Conservation (phyloP, 2,797 vertebrate genomes). For the Platyrinchus mystaceus region DNA sequence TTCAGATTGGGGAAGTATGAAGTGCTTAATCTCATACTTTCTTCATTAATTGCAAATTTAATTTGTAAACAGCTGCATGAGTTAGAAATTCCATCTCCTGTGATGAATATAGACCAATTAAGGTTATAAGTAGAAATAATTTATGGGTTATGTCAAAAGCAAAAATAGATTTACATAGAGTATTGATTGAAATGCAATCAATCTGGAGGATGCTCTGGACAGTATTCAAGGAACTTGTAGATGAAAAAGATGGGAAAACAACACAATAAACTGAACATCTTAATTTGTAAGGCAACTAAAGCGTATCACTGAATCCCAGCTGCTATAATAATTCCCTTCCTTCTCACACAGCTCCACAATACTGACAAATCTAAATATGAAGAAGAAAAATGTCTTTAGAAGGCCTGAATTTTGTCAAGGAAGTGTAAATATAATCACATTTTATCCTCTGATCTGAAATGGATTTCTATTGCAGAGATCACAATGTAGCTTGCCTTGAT, state of each 20-base stretch:
- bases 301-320: conserved; percentile 37
- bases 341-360: conserved; percentile 26
- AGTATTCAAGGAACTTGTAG: background rate
- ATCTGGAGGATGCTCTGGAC: conserved; percentile 6
- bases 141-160: conserved; percentile 46
- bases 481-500: conserved; percentile 71
- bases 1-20: background rate
- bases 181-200: conserved; percentile 44
- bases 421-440: conserved; percentile 81
- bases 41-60: conserved; percentile 28
- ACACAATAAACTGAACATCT: conserved; percentile 17
- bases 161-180: conserved; percentile 63
- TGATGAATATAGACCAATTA: conserved; percentile 61
- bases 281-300: conserved; percentile 63
- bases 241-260: conserved; percentile 31
- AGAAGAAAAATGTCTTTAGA: conserved; percentile 73
- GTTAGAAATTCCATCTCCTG: conserved; percentile 22
- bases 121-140: conserved; percentile 53
- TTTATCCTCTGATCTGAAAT: conserved; percentile 78
- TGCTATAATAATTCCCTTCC: conserved; percentile 53
- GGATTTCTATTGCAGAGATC: conserved; percentile 74
- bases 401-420: conserved; percentile 75
- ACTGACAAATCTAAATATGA: conserved; percentile 79
- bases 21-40: conserved; percentile 31
- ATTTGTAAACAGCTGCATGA: conserved; percentile 43